These are phyloP conservation scores for Polia nebulosa DNA, from an alignment of 2,888 invertebrate species.

Conservation along the genomic window DNA sequence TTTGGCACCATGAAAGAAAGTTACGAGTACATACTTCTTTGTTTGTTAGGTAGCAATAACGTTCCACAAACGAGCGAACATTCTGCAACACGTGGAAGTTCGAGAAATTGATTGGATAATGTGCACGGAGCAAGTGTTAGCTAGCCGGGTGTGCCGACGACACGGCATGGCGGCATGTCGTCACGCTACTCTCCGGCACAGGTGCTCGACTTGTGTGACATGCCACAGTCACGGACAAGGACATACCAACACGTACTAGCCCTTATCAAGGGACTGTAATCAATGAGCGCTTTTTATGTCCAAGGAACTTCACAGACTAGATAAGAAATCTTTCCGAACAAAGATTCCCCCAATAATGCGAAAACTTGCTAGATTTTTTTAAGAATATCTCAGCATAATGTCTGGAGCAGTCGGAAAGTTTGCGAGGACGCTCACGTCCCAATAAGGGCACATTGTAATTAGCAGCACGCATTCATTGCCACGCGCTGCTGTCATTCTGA, in stretches of 20 bases:
- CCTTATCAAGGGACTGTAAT: conserved; percentile 22
- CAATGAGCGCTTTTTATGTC: not conserved
- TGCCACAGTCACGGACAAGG: not conserved
- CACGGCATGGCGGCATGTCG: conserved; percentile 20
- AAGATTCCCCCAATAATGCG: not conserved
- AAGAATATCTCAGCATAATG: not conserved
- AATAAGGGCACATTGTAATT: conserved; percentile 50
- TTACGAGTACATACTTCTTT: not conserved
- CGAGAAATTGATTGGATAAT: conserved; percentile 23
- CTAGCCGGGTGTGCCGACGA: not conserved
- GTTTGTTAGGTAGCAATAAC: not conserved
- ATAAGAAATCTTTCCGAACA: not conserved
- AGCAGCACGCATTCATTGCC: conserved; percentile 56
- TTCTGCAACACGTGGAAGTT: not conserved
- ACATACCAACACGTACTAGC: conserved; percentile 36
- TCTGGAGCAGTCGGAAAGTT: conserved; percentile 7
- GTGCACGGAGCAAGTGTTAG: conserved; percentile 7
- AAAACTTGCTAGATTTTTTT: conserved; percentile 13
- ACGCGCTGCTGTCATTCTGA: conserved; percentile 43
- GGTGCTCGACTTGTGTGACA: conserved; percentile 18
- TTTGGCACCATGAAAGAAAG: not conserved
- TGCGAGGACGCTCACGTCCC: not conserved
- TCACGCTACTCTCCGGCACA: conserved; percentile 21
- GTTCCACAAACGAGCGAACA: not conserved
- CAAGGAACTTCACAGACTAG: not conserved